Evolutionary conservation across 2,888 invertebrate species (phyloP), one percentile per base, ranked within the genome.

Genomic region (Notocelia uddmanniana): DNA sequence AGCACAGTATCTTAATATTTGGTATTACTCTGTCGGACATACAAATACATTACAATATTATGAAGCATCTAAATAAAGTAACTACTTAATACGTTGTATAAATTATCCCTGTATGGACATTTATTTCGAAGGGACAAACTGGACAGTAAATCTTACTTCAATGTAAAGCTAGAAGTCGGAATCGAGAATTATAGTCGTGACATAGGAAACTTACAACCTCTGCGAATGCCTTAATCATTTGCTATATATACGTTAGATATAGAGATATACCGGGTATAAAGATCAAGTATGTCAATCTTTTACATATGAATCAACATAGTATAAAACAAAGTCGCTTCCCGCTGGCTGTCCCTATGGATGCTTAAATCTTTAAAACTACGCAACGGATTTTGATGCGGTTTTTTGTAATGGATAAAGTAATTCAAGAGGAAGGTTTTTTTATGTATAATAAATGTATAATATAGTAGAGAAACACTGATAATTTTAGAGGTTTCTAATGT

Each of bases 61-160:
- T 52, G 34, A 52, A 63, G 63, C 21, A 21, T 34, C 50, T 52
- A 63, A 31, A 63, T 63, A 63, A 63, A 63, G 31, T 34, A 63
- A 63, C 10, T 34, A n/a, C n/a, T n/a, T n/a, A 63, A 34, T 52
- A 34, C 34, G 31, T 63, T 21, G 52, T 15, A 63, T 63, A 63
- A 52, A 63, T 63, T 50, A 52, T 63, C 31, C 10, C 3, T 19
- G 21, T 13, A 19, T 5, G 19, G 13, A 31, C 63, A 63, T 63
- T 52, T 52, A 60, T 60, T 45, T 34, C 34, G 34, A 52, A 48
- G 3, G n/a, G 34, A 18, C 13, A 9, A 63, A 52, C 18, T 31
- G 19, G 21, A 2, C 50, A 10, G 34, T 63, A 63, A 52, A 63
- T 63, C 34, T 52, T 0, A 26, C 50, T 34, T 19, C 50, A 63